phyloP scores from a whole-genome alignment of 2,797 vertebrate genomes.

The Xenentodon cancila region DNA sequence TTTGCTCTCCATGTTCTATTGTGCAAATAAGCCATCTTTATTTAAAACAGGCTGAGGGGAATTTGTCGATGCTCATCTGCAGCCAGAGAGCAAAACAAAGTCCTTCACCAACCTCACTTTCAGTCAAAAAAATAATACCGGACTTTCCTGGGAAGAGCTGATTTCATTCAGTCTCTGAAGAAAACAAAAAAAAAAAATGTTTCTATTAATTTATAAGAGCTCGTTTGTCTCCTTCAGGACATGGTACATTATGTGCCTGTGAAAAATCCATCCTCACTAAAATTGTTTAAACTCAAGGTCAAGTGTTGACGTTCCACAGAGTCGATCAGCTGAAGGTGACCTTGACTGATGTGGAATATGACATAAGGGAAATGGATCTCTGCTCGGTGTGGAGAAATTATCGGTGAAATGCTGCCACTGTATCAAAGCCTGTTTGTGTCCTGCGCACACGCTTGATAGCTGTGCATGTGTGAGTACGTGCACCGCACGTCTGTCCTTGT shows the following conservation, averaged over 20 bases:
- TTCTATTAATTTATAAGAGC: conserved; percentile 71
- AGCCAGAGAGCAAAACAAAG: conserved; percentile 61
- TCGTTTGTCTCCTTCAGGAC: conserved; percentile 71
- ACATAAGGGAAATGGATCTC: conserved; percentile 79
- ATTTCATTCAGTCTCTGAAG: conserved; percentile 48
- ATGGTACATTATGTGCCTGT: conserved; percentile 67
- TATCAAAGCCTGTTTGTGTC: conserved; percentile 69
- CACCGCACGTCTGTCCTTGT: conserved; percentile 50
- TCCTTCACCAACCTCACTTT: conserved; percentile 64
- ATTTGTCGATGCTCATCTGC: conserved; percentile 49
- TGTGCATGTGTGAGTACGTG: conserved; percentile 21
- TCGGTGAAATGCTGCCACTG: conserved; percentile 79
- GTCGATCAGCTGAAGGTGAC: conserved; percentile 75
- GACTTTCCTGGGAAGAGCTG: conserved; percentile 26
- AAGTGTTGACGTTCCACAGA: conserved; percentile 69
- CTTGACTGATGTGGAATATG: conserved; percentile 79
- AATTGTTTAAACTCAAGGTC: conserved; percentile 78
- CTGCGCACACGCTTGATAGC: conserved; percentile 6
- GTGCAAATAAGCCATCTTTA: conserved; percentile 70
- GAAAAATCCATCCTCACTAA: conserved; percentile 75
- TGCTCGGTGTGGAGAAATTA: conserved; percentile 72
- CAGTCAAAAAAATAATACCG: conserved; percentile 44
- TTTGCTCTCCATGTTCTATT: conserved; percentile 64
- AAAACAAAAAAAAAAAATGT: conserved; percentile 43
- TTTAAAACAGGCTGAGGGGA: conserved; percentile 45